Conservation (phyloP, 2,888 invertebrate genomes). For the Priocnemis perturbator region DNA sequence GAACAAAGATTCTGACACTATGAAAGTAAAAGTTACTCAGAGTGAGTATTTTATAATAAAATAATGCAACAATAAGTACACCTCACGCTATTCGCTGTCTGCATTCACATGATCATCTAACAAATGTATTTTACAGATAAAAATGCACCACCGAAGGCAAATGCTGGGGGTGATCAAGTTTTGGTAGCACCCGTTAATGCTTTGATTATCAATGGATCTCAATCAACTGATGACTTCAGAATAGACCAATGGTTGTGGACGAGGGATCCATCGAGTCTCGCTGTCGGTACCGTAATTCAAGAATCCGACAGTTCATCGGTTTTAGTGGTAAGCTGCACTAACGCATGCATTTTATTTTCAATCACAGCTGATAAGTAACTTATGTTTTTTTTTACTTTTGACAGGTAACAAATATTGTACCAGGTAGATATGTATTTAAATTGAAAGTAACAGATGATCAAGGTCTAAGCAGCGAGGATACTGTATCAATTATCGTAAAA, state of each 20-base stretch:
- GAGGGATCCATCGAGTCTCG: conserved; percentile 85
- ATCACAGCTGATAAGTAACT: neutral
- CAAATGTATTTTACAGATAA: conserved; percentile 80
- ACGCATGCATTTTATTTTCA: neutral
- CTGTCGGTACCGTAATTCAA: conserved; percentile 89
- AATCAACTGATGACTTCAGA: conserved; percentile 90
- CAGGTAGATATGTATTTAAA: conserved; percentile 92
- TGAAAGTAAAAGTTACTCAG: conserved; percentile 88
- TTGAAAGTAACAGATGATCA: conserved; percentile 94
- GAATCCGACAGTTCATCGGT: conserved; percentile 86
- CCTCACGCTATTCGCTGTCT: neutral
- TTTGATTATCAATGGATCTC: conserved; percentile 88
- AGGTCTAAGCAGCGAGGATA: conserved; percentile 88
- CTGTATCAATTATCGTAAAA: conserved; percentile 89
- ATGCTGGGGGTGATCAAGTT: conserved; percentile 90
- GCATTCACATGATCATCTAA: conserved; percentile 13
- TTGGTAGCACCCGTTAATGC: conserved; percentile 85
- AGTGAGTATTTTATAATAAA: conserved; percentile 79
- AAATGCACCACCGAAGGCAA: conserved; percentile 92
- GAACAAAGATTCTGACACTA: conserved; percentile 84
- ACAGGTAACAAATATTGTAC: conserved; percentile 88
- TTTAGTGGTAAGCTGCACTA: conserved; percentile 84
- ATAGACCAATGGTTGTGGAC: conserved; percentile 91
- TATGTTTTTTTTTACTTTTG: conserved; percentile 65
- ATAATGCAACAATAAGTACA: neutral